Evolutionary conservation across 2,797 vertebrate species (phyloP), one percentile per base, ranked within the genome.

Genomic region (Nyctalus aviator): DNA sequence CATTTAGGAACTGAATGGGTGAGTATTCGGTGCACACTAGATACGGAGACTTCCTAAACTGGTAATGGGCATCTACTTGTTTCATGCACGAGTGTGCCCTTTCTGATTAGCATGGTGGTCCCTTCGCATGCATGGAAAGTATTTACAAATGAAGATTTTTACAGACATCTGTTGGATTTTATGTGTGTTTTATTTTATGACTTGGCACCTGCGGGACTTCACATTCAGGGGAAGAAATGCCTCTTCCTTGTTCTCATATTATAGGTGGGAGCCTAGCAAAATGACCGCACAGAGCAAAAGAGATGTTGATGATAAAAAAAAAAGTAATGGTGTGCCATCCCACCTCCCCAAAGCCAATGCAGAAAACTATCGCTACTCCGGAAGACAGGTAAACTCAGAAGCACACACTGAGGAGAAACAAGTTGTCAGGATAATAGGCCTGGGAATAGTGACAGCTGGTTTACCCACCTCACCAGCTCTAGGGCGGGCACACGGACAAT

Each of bases 161-260:
- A 77, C 32, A 77, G 78, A 66, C 55, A 95, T 90, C 71, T 85
- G 62, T 82, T 95, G 25, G 94, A 53, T 15, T 97, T 97, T 95
- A n/a, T 71, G 44, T 76, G 30, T 73, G 90, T 93, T 84, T 94
- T 96, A 57, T 90, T 92, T 15, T 92, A 94, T 96, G 75, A 88
- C 84, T 95, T 97, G 96, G 86, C 95, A 91, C 3, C 77, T 32
- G 50, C 11, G 18, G 41, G 35, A 88, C 90, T 96, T 57, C 88
- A 93, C 94, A 86, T 91, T 77, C 32, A 93, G 84, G n/a, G 93
- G 86, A 17, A 97, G 87, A 95, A 96, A 96, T 8, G 73, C 30
- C 84, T 83, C 71, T 77, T 94, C 37, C 30, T 81, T 69, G 32
- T 96, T 4, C 13, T 89, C 69, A 0, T 25, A 71, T 90, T 23